Base-by-base conservation (phyloP, 2,888 invertebrate genomes). In the Caenorhabditis parvicauda region DNA sequence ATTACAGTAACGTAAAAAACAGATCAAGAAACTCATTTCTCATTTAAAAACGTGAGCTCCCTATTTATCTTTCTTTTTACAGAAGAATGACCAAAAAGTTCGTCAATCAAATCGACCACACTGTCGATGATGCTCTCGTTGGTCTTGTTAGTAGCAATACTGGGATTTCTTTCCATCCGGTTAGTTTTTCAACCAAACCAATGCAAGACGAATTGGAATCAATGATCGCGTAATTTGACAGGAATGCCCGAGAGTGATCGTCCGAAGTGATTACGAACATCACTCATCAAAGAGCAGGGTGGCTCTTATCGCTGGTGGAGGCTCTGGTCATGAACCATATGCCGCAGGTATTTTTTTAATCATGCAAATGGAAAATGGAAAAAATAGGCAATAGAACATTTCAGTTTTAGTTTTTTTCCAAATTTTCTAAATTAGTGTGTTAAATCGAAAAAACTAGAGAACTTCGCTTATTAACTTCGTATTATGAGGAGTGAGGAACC, bases 241-340 rank as follows among this genome's bases (percentile, higher is more conserved):
- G 68, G 53, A n/a, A 0, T 65, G 56, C 46, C 41, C 35, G 0
- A 35, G 65, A 41, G 66, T 69, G 2, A 50, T 63, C 9, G 42
- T 57, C 41, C 55, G 47, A 5, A 9, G 38, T 9, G 21, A 48
- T 14, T 12, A 49, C 7, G 35, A 57, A 43, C 2, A 50, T 28
- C 42, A 49, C 35, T 1, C 37, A 1, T 9, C 9, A 32, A 2
- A 52, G 9, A 32, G 42, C 1, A 53, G 47, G 39, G 74, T 76
- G 0, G 53, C 70, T 1, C 39, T 77, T 17, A 59, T 72, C 27
- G 63, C 71, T 22, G 92, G 91, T 1, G 91, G 91, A 1, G 89
- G 90, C 1, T 89, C 89, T 1, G 91, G 91, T 0, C 90, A 90
- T 79, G 91, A 92, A 81, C 91, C 91, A 28, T 83, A 83, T 76